These are phyloP conservation scores for Helicolenus hilgendorfi DNA, from an alignment of 2,797 vertebrate species.

Conservation along the genomic window DNA sequence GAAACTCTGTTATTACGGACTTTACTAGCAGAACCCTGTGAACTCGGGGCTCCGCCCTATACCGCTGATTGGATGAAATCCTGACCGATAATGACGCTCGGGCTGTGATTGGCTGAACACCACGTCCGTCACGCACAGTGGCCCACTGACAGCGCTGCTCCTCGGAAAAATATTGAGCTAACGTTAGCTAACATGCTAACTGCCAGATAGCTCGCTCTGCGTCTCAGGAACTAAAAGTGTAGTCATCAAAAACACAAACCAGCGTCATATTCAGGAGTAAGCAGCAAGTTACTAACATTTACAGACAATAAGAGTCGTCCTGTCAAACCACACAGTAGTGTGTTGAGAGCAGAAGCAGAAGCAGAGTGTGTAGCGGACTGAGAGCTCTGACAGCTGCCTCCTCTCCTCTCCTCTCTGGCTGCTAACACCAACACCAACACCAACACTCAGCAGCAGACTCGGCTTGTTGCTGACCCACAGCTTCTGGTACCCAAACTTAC, in stretches of 20 bases:
- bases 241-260: not conserved
- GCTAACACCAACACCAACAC: conserved; percentile 57
- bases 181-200: conserved; percentile 62
- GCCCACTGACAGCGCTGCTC: conserved; percentile 56
- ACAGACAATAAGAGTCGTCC: not conserved
- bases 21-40: not conserved
- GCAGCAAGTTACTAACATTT: not conserved
- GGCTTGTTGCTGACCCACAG: conserved; percentile 54
- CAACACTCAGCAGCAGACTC: conserved; percentile 73
- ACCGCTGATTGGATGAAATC: conserved; percentile 18
- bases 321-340: not conserved
- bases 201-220: conserved; percentile 12
- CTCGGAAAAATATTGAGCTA: conserved; percentile 60
- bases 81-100: not conserved
- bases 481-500: conserved; percentile 32
- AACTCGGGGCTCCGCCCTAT: not conserved
- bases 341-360: not conserved
- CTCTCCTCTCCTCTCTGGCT: not conserved
- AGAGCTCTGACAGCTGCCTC: conserved; percentile 71
- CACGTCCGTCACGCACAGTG: conserved; percentile 38
- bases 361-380: conserved; percentile 28
- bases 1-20: not conserved
- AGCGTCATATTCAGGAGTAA: not conserved
- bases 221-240: conserved; percentile 34
- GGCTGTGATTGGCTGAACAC: conserved; percentile 49